Conservation (phyloP, 2,888 invertebrate genomes). For the Sympetrum striolatum region DNA sequence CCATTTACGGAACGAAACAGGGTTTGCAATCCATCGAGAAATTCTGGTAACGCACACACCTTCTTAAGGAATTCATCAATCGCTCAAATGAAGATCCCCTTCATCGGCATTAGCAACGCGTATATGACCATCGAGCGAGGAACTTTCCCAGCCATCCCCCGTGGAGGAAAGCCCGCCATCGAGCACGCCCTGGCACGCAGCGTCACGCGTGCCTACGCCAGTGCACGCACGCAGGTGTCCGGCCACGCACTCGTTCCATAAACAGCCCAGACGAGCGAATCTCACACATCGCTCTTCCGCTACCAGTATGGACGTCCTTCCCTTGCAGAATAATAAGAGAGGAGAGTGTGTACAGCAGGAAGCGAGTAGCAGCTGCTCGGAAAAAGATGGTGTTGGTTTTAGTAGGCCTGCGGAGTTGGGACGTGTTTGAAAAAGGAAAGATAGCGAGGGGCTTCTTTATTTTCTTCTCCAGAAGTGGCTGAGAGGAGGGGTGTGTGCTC, state of each 20-base stretch:
- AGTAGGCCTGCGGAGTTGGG: background rate
- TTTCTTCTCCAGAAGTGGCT: background rate
- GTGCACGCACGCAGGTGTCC: background rate
- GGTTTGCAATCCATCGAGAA: too few relatives aligned
- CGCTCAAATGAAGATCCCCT: too few relatives aligned
- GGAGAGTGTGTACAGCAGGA: background rate
- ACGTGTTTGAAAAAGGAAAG: background rate
- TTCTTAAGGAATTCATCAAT: too few relatives aligned
- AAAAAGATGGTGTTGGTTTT: background rate
- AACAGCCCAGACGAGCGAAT: background rate
- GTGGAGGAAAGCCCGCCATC: too few relatives aligned
- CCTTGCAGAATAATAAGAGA: background rate
- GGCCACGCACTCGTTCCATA: background rate
- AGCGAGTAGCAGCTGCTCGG: conserved; percentile 8
- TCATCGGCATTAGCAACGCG: too few relatives aligned
- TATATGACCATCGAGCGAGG: too few relatives aligned
- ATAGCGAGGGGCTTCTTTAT: background rate
- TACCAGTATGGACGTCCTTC: background rate
- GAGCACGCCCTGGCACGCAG: too few relatives aligned
- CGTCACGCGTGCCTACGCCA: too few relatives aligned
- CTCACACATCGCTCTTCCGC: background rate
- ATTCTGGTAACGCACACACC: too few relatives aligned
- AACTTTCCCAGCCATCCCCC: too few relatives aligned
- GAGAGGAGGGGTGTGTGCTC: background rate
- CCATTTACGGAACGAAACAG: too few relatives aligned